Base-by-base conservation (phyloP, 2,113 vertebrate species). In the Dicaeum eximium region DNA sequence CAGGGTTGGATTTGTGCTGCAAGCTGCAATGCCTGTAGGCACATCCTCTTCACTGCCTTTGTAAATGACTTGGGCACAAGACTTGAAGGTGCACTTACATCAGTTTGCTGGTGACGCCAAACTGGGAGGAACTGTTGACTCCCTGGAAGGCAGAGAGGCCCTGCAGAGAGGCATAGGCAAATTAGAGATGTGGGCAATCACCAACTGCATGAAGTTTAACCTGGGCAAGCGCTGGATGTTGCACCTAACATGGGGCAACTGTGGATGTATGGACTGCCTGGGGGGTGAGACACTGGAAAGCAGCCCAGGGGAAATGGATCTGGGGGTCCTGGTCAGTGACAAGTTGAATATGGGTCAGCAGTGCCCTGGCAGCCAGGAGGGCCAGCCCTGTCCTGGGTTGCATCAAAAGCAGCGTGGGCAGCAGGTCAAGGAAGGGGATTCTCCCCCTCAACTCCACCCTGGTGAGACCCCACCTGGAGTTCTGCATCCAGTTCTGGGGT, bases 361-460 rank as follows among this genome's bases (percentile, higher is more conserved):
- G 51, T 65, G 37, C 67, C 50, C 7, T 80, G 75, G 67, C 31
- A 72, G 31, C 22, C 44, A 37, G 44, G 37, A 80, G 44, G 15
- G 15, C 31, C 67, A 44, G 1, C 1, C 1, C 0, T 88, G 31
- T 50, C 10, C 30, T 47, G 45, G 11, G 11, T 2, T 6, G 4
- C 21, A 69, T 47, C 38, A n/a, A 61, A 61, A 75, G 45, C 38
- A 67, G 53, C 1, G 0, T n/a, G 24, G 33, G 33, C 21, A 66
- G 61, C 50, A 45, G 50, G 69, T 27, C 0, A 0, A 54, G n/a
- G n/a, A n/a, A 67, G 7, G 53, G 30, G 38, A 53, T 67, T 74
- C 14, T 53, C 6, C 17, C 30, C 3, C 53, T 67, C 38, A 30
- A 6, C 38, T 53, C 24, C 14, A 10, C 28, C n/a, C 11, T 40